Conservation (phyloP, 2,113 vertebrate genomes). For the Paracyprichromis sp. region DNA sequence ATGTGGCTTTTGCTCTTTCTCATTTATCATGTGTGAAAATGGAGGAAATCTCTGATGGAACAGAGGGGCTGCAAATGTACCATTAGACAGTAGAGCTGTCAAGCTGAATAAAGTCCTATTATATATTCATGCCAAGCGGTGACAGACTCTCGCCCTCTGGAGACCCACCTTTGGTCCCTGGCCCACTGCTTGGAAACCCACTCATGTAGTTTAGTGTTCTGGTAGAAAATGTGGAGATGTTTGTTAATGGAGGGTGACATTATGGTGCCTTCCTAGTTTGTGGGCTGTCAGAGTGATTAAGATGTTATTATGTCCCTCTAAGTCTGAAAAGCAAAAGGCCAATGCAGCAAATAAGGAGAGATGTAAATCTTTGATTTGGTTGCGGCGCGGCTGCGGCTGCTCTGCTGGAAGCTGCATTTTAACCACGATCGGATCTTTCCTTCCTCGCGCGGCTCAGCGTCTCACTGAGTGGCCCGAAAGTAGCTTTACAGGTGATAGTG, state of each 20-base stretch:
- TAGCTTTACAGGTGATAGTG: not conserved
- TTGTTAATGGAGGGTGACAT: not conserved
- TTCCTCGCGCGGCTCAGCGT: accelerated
- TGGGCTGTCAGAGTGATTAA: slow-evolving; percentile 4
- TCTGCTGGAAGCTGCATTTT: not conserved
- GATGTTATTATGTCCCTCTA: not conserved
- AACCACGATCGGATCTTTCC: not conserved
- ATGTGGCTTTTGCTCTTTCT: not conserved
- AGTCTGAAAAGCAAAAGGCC: not conserved
- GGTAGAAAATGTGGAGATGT: not conserved
- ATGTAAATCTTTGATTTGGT: not conserved
- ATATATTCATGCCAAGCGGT: not conserved
- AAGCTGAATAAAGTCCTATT: not conserved
- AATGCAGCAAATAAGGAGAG: not conserved
- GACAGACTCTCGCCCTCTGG: not conserved
- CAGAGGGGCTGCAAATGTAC: not conserved
- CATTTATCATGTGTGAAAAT: slow-evolving; percentile 14
- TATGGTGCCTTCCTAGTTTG: not conserved
- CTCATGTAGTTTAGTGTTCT: not conserved
- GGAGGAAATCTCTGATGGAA: not conserved
- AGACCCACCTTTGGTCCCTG: not conserved
- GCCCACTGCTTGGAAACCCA: not conserved
- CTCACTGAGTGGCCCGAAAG: not conserved
- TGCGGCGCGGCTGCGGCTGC: not conserved
- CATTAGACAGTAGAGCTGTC: not conserved